phyloP scores from a whole-genome alignment of 2,888 invertebrate genomes.

The Clitarchus hookeri region DNA sequence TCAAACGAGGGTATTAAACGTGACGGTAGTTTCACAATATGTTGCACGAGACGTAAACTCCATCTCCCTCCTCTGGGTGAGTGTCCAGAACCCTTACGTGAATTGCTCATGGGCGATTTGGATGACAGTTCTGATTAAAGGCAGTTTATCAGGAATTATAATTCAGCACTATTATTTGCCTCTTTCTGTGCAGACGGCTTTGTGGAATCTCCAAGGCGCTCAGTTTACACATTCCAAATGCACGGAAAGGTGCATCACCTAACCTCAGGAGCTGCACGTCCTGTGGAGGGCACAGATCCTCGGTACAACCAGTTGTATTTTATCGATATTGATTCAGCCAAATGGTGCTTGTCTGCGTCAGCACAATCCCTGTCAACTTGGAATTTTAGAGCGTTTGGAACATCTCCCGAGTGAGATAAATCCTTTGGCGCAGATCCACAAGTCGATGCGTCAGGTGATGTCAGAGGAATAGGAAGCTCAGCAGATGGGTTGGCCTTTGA shows the following conservation, averaged over 20 bases:
- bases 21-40: background rate
- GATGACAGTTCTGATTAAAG: background rate
- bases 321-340: background rate
- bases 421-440: background rate
- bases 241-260: background rate
- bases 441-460: no score
- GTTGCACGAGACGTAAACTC: background rate
- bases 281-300: background rate
- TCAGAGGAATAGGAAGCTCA: background rate
- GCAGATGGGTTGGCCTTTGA: background rate
- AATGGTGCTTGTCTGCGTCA: background rate
- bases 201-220: background rate
- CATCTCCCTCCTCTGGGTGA: background rate
- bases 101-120: background rate
- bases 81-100: background rate
- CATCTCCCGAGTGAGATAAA: background rate
- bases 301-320: background rate
- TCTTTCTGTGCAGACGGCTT: background rate
- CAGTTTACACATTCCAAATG: background rate
- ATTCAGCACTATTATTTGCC: background rate
- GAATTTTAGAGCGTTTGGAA: background rate
- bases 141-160: background rate
- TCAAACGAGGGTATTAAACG: background rate
- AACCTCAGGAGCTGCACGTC: background rate
- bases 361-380: background rate